These are phyloP conservation scores for Agapostemon virescens DNA, from an alignment of 2,888 invertebrate species.

Conservation along the genomic window DNA sequence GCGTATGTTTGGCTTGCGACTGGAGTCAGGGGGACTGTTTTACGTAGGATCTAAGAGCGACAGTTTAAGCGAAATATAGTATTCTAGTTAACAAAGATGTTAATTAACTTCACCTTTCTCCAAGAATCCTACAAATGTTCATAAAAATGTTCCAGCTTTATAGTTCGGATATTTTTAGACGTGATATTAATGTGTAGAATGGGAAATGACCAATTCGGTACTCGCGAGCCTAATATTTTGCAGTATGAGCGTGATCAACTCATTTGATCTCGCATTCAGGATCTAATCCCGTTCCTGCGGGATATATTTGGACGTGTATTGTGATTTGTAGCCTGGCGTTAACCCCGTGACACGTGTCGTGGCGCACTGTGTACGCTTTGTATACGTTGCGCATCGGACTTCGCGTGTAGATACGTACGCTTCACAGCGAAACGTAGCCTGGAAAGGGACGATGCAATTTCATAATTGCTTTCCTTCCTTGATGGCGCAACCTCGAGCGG, in stretches of 20 bases:
- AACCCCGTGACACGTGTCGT: slow-evolving; percentile 25
- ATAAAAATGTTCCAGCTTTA: no score
- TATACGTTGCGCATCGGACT: slow-evolving; percentile 11
- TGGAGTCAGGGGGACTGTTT: no score
- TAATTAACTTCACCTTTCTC: no score
- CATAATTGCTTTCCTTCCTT: slow-evolving; percentile 49
- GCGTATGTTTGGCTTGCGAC: no score
- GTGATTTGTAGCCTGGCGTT: slow-evolving; percentile 11
- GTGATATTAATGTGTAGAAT: no score
- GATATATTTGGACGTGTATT: background rate
- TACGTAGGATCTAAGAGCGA: no score
- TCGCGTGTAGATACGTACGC: slow-evolving; percentile 5
- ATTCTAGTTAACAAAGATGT: no score
- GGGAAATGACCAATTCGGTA: background rate
- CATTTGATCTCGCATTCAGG: slow-evolving; percentile 3
- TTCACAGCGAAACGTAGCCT: slow-evolving; percentile 4
- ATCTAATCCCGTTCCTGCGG: background rate
- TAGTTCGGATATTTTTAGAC: background rate
- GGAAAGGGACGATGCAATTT: slow-evolving; percentile 44
- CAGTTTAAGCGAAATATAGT: no score
- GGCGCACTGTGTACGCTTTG: background rate
- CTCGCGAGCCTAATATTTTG: background rate
- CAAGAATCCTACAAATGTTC: no score
- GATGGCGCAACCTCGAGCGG: slow-evolving; percentile 13
- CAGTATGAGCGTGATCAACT: background rate